Evolutionary conservation across 2,888 invertebrate genomes (phyloP), one percentile per base, ranked within the genome.

Genomic region (Tetramorium bicarinatum): DNA sequence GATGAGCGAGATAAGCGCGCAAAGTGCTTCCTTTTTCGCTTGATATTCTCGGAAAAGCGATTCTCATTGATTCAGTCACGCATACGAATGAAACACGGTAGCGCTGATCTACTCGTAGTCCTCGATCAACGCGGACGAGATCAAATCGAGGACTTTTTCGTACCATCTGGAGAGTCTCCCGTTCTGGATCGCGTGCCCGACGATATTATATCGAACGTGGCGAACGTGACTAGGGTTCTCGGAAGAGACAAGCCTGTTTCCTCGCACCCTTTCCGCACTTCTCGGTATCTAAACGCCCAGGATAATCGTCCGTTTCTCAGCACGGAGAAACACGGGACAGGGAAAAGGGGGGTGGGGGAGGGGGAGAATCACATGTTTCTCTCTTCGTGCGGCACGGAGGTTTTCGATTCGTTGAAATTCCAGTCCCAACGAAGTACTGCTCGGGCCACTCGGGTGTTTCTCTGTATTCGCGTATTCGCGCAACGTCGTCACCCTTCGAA

Each of bases 141-240:
- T 79, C 47, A 56, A 49, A 71, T 71, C 59, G 72, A 71, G 34
- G 13, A 47, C 21, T 71, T 61, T 69, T 80, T 80, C 44, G 59
- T 59, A 49, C 47, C 71, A 80, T 71, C 67, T 47, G 54, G 61
- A 38, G 62, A 79, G 71, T 75, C 71, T 54, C 49, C 75, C 75
- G 76, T 76, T 87, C 25, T 61, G 77, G 71, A 85, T 89, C 87
- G 91, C 89, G 86, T 91, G 89, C 89, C 84, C 87, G 86, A 87
- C 91, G 89, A 92, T 92, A 91, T 92, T 92, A 91, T 90, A 91
- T 92, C 90, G 90, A 87, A 75, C 84, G 85, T 91, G 89, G 88
- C 47, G 89, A 91, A 92, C 92, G 91, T 91, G 91, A 92, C 90
- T 88, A 85, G 91, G 90, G 89, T 93, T 92, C 90, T 88, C 74